These are phyloP conservation scores for Euzophera pinguis DNA, from an alignment of 2,888 invertebrate species.

Conservation along the genomic window DNA sequence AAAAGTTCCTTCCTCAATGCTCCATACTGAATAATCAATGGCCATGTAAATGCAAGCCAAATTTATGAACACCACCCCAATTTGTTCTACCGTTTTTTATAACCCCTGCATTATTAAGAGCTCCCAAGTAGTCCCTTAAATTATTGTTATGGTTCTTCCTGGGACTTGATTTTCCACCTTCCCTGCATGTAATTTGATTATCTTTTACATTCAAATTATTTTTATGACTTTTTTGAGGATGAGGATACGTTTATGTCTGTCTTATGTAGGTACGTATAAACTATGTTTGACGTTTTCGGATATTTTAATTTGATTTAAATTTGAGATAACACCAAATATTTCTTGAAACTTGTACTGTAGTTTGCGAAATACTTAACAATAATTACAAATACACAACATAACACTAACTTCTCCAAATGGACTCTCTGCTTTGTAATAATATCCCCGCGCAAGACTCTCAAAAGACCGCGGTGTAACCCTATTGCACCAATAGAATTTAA, in stretches of 20 bases:
- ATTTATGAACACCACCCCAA: slow-evolving; percentile 45
- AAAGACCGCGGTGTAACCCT: no score
- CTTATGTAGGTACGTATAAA: background rate
- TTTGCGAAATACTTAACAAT: no score
- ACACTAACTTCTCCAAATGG: no score
- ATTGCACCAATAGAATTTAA: no score
- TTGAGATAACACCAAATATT: no score
- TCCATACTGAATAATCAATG: slow-evolving; percentile 55
- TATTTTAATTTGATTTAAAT: no score
- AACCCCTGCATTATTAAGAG: slow-evolving; percentile 64
- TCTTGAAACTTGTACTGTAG: no score
- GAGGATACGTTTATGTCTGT: background rate
- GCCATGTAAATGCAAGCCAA: slow-evolving; percentile 60
- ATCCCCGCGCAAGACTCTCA: no score
- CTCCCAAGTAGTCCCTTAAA: slow-evolving; percentile 50
- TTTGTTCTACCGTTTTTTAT: slow-evolving; percentile 60
- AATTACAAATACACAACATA: no score
- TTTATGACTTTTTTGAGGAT: background rate
- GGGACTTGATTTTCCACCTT: slow-evolving; percentile 34
- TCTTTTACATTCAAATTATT: background rate
- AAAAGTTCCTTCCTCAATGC: no score
- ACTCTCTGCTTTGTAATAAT: no score
- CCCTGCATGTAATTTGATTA: background rate
- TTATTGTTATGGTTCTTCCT: slow-evolving; percentile 52
- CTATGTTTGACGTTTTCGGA: background rate